Percentiles rank a stretch among this genome's conserved stretches.
phyloP scores from a whole-genome alignment of 2,797 vertebrate species.

The Sphaeramia orbicularis region DNA sequence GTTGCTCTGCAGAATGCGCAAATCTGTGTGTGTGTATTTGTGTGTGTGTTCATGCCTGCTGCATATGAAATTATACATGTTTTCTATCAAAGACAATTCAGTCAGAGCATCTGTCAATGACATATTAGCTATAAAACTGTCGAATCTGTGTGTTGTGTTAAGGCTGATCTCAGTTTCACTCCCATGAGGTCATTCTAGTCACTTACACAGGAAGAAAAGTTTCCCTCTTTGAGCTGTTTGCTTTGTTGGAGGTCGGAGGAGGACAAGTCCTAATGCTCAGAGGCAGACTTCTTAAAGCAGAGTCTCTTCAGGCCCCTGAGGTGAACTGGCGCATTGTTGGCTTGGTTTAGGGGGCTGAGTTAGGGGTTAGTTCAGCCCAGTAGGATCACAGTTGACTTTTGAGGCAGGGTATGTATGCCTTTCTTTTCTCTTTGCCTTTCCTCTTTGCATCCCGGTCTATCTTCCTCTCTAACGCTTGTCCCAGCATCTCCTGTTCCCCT shows the following conservation, averaged over 20 bases:
- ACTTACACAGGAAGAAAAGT: slow-evolving; percentile 9
- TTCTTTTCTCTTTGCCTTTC: slow-evolving; percentile 28
- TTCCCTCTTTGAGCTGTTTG: slow-evolving; percentile 49
- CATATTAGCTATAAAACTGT: background rate
- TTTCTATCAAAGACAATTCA: background rate
- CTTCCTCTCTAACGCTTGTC: slow-evolving; percentile 34
- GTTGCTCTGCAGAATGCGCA: slow-evolving; percentile 43
- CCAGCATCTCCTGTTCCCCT: slow-evolving; percentile 52
- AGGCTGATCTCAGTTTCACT: slow-evolving; percentile 1
- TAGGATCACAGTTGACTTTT: slow-evolving; percentile 55
- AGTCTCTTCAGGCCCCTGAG: slow-evolving; percentile 35
- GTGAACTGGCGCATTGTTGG: slow-evolving; percentile 44
- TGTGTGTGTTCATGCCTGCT: slow-evolving; percentile 7
- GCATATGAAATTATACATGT: background rate
- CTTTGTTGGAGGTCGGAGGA: slow-evolving; percentile 65
- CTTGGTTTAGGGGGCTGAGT: slow-evolving; percentile 28
- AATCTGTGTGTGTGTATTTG: slow-evolving; percentile 6
- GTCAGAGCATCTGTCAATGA: too few species aligned
- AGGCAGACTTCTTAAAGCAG: slow-evolving; percentile 55
- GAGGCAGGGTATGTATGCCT: slow-evolving; percentile 20
- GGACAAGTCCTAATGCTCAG: slow-evolving; percentile 50
- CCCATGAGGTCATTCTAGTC: slow-evolving; percentile 8
- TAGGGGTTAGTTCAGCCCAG: slow-evolving; percentile 52
- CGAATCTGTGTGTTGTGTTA: background rate
- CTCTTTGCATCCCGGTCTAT: slow-evolving; percentile 24